Evolutionary conservation across 2,113 vertebrate genomes (phyloP), one percentile per base, ranked within the genome.

Genomic region (Nibea albiflora): DNA sequence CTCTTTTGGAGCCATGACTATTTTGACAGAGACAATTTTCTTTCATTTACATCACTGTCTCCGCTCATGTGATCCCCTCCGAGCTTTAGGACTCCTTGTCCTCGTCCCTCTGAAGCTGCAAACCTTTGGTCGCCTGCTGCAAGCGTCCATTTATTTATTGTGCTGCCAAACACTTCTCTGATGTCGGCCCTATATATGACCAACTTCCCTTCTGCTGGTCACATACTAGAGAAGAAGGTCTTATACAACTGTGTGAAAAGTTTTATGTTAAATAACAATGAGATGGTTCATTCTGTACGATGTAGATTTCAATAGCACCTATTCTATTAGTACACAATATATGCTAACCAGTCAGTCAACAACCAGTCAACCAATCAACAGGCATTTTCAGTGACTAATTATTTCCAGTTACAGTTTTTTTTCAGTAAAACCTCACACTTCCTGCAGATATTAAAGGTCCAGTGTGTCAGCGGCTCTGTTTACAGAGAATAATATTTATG

Each of bases 101-200:
- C 76, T 72, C 3, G 24, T 73, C 47, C 56, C 64, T 76, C 14
- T 83, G 73, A 81, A 54, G 80, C 73, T 71, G 44, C 62, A 54
- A 24, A 65, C 61, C 47, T 75, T 44, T 24, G 58, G 42, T 20
- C 67, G 42, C 42, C 66, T 46, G 22, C 81, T 69, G 81, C 47
- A 81, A 14, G 54, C 22, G 42, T 58, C 44, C 63, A 35, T 84
- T 70, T 73, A 67, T 82, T 79, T 73, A 72, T 83, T 62, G 44
- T 56, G 67, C 53, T 78, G 65, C 83, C 82, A 87, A 83, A 68
- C 61, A 26, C 69, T 77, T 53, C 49, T 82, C n/a, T 80, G 67
- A 85, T 80, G 76, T 73, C 58, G 16, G 17, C 71, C 68, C 80
- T n/a, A 83, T 69, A 50, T 73, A 20, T n/a, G 35, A 75, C 35